Evolutionary conservation across 2,888 invertebrate genomes (phyloP), one percentile per base, ranked within the genome.

Genomic region (Folsomia candida): DNA sequence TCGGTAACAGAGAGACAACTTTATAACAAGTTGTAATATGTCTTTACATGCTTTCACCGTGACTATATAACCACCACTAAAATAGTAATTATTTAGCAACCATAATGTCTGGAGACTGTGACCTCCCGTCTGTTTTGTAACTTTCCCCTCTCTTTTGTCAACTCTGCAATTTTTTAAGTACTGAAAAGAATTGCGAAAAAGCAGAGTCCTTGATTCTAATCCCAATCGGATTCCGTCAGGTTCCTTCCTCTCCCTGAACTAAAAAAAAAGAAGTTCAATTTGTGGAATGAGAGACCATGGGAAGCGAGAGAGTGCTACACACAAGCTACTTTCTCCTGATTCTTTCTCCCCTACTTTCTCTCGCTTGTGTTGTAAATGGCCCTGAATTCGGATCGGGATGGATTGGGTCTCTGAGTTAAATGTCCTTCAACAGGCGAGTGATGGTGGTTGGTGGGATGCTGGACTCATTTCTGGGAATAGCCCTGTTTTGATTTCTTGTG

Each of bases 391-490:
- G 54, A 54, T 54, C 54, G 6, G 54, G 54, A 54, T 54, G 54
- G 54, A 54, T 54, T 64, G 51, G 20, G 63, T 22, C 47, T 59
- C 27, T 2, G 20, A 51, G 61, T 28, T 61, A 64, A 64, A 64
- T 64, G 63, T 64, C 63, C 63, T 64, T 64, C 63, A 64, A 64
- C 63, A 64, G 63, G 63, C 47, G n/a, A 4, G 27, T 26, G 14
- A 37, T 37, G 14, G 37, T 37, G 37, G 4, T 4, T 4, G 37
- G 14, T 37, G 14, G 37, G 37, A 37, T 37, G 37, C 26, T 25
- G 24, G 25, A 6, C 62, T 25, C 62, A 28, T 28, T 62, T 27
- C 62, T 62, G 6, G n/a, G 27, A 62, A 29, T 62, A 62, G n/a
- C 24, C 63, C 51, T 18, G n/a, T 47, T 64, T 64, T 64, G 51